Evolutionary conservation across 2,888 invertebrate species (phyloP), one percentile per base, ranked within the genome.

Genomic region (Thecocarcelia acutangulata): DNA sequence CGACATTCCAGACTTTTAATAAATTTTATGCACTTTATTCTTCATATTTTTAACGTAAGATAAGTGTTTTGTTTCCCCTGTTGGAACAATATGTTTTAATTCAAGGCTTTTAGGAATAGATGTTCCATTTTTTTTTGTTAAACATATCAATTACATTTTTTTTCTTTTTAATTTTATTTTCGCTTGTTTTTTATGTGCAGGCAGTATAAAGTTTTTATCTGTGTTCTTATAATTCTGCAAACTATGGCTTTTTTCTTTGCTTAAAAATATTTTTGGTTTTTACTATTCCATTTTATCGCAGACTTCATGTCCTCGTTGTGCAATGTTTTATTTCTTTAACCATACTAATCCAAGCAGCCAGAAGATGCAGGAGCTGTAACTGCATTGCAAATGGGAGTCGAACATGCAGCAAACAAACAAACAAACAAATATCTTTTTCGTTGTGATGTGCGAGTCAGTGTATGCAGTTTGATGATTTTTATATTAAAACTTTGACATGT

Each of bases 231-330:
- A 28, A 46, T 68, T 61, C 12, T 69, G 33, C 58, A 42, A 73
- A 56, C 54, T 59, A 44, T 66, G 63, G 33, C 72, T 64, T 63
- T 48, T 63, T 70, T 59, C 56, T 80, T 63, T 70, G 66, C 56
- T 80, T 66, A 19, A 15, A 42, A 52, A 46, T 42, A 50, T 63
- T 50, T 68, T 24, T 64, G 17, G 9, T 64, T 72, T 81, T 81
- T 81, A 81, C 50, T 66, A 50, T 58, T 37, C 19, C 52, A 58
- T 69, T 73, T 73, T 58, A 70, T 68, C 15, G 68, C 63, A 81
- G 76, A 77, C 73, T 77, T 61, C 42, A 24, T 73, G 81, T 73
- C 73, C 61, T 81, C 68, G 24, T 46, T 64, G 56, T 64, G 50
- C 50, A 63, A 64, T 64, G 40, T 63, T 37, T 46, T 24, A 58